phyloP scores from a whole-genome alignment of 1,140 invertebrate genomes.

The Potamilus streckersoni region DNA sequence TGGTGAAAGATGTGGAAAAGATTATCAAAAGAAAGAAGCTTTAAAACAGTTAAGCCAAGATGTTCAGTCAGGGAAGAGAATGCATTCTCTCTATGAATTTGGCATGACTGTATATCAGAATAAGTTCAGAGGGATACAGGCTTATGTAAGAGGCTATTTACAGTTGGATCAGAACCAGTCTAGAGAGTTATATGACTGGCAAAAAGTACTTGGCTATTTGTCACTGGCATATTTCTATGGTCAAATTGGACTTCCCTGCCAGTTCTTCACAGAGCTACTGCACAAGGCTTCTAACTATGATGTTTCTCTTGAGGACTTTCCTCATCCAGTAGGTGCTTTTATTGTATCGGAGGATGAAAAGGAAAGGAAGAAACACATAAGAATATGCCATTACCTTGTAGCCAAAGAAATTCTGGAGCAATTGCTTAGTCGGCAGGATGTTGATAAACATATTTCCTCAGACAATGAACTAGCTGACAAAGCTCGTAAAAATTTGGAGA shows the following conservation, averaged over 20 bases:
- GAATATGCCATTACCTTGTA: conserved; percentile 42
- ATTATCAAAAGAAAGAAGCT: not conserved
- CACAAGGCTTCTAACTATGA: conserved; percentile 2
- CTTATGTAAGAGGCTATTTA: conserved; percentile 29
- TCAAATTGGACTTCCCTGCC: conserved; percentile 38
- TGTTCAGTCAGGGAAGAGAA: too few relatives aligned
- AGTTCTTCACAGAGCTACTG: conserved; percentile 36
- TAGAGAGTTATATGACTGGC: conserved; percentile 12
- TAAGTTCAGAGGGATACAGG: conserved; percentile 32
- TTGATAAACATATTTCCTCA: not conserved
- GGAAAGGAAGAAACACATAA: conserved; percentile 23
- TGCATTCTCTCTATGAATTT: conserved; percentile 31
- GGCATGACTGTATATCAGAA: conserved; percentile 35
- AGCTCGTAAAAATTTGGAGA: conserved; percentile 15
- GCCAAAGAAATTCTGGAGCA: conserved; percentile 51
- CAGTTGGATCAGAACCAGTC: not conserved
- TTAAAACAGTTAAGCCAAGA: too few relatives aligned
- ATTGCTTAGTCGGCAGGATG: conserved; percentile 2
- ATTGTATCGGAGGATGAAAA: conserved; percentile 33
- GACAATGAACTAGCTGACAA: conserved; percentile 8
- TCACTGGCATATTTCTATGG: conserved; percentile 45
- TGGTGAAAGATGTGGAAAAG: conserved; percentile 31
- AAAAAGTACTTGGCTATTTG: conserved; percentile 33
- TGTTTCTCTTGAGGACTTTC: conserved; percentile 33
- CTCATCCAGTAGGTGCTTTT: conserved; percentile 29